Percentiles rank a stretch among this genome's conserved stretches.
These are phyloP conservation scores for Chironex yamaguchii DNA, from an alignment of 30 jellyfish, hydroid and myxozoan genomes.

Conservation along the genomic window DNA sequence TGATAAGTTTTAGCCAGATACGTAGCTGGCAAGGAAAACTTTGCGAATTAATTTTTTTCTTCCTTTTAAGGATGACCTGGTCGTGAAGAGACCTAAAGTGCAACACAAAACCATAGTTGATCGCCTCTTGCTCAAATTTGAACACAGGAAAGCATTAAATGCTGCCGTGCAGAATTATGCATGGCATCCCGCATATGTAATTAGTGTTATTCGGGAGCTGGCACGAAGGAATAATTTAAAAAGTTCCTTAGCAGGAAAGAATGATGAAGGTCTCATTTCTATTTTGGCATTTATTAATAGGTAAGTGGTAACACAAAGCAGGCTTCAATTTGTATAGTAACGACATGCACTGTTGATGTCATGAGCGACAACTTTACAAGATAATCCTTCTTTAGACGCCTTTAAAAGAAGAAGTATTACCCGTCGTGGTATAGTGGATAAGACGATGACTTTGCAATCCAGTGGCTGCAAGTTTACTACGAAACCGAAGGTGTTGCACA, in stretches of 20 bases:
- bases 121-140: conserved; percentile 60
- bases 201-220: conserved; percentile 73
- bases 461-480: no score
- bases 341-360: no score
- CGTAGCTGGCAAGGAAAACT: no score
- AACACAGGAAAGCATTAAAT: conserved; percentile 83
- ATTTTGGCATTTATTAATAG: conserved; percentile 64
- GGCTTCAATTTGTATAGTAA: no score
- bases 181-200: conserved; percentile 62
- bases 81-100: conserved; percentile 45
- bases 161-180: conserved; percentile 29
- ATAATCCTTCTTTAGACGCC: no score
- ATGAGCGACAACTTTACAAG: no score
- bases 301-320: no score
- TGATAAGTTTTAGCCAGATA: no score
- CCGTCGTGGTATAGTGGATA: no score
- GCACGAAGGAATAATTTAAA: conserved; percentile 88
- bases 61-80: conserved; percentile 78
- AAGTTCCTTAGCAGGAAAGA: conserved; percentile 73
- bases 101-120: conserved; percentile 53
- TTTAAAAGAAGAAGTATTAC: no score
- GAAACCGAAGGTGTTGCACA: no score
- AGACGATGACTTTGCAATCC: no score
- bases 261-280: conserved; percentile 61
- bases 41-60: not conserved